phyloP scores from a whole-genome alignment of 2,797 vertebrate genomes.

The Bucorvus abyssinicus region DNA sequence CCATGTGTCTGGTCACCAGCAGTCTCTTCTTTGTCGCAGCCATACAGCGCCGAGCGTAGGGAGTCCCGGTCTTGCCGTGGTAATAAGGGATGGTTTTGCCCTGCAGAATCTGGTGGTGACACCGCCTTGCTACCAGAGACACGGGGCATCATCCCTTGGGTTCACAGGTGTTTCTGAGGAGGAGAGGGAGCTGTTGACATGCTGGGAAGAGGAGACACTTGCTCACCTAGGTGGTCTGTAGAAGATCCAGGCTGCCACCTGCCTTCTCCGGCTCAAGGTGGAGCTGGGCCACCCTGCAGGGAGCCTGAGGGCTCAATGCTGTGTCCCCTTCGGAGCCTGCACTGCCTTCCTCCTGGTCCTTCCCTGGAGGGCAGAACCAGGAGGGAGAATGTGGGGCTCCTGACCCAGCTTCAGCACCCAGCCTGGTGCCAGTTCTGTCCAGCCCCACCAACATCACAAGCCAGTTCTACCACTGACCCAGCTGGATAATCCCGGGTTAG shows the following conservation, averaged over 20 bases:
- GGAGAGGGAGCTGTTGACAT: not conserved
- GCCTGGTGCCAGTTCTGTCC: not conserved
- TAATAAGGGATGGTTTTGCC: not conserved
- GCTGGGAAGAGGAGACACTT: not conserved
- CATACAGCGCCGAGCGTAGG: rapidly evolving
- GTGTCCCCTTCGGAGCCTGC: not conserved
- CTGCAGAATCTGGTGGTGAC: not conserved
- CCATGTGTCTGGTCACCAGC: rapidly evolving
- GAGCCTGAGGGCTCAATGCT: not conserved
- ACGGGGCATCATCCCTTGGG: not conserved
- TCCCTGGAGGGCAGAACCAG: not conserved
- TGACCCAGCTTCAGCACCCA: not conserved
- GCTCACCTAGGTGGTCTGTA: not conserved
- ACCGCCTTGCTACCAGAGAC: not conserved
- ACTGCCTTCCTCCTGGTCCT: not conserved
- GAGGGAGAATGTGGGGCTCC: not conserved
- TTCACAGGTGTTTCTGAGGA: not conserved
- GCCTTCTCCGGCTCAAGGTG: not conserved
- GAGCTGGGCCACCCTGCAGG: not conserved
- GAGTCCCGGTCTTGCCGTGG: rapidly evolving
- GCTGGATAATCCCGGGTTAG: not conserved
- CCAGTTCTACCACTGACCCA: rapidly evolving
- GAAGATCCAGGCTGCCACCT: not conserved
- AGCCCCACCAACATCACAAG: not conserved
- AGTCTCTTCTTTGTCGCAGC: not conserved